Evolutionary conservation across 1,140 invertebrate genomes (phyloP).

Genomic region (Neotoxoptera formosana): DNA sequence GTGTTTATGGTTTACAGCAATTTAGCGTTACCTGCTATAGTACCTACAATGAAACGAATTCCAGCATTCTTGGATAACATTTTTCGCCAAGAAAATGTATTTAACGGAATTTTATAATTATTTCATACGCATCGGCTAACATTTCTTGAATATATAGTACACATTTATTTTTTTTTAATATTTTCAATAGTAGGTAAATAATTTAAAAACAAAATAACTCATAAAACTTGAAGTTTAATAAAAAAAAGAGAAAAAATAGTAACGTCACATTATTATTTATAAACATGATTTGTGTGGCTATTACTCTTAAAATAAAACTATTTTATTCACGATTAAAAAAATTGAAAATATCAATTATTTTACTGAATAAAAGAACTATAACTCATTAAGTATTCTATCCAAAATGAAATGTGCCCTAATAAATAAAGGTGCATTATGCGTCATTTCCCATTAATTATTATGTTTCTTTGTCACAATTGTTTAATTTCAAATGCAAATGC

Average conservation of each 20-base stretch:
- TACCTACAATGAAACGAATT: slow-evolving; percentile 20
- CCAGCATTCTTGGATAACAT: not conserved
- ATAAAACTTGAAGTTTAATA: not conserved
- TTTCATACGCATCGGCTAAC: not conserved
- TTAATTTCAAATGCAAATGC: not conserved
- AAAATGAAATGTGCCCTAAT: not conserved
- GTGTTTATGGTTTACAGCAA: not conserved
- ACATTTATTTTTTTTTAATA: not conserved
- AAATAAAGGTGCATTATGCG: not conserved
- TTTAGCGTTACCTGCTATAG: not conserved
- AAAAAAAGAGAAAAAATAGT: not conserved
- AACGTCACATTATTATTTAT: not conserved
- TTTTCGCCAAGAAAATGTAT: not conserved
- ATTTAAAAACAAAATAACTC: slow-evolving; percentile 22
- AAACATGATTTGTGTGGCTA: not conserved
- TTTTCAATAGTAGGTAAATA: not conserved
- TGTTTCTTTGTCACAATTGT: not conserved
- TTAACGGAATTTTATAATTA: slow-evolving; percentile 35
- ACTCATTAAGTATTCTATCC: not conserved
- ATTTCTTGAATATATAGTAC: not conserved
- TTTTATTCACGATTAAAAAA: not conserved
- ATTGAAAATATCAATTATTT: not conserved
- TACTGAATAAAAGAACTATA: not conserved
- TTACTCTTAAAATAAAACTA: not conserved
- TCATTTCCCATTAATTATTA: not conserved